Evolutionary conservation across 2,113 vertebrate species (phyloP).

Genomic region (Laticauda colubrina): DNA sequence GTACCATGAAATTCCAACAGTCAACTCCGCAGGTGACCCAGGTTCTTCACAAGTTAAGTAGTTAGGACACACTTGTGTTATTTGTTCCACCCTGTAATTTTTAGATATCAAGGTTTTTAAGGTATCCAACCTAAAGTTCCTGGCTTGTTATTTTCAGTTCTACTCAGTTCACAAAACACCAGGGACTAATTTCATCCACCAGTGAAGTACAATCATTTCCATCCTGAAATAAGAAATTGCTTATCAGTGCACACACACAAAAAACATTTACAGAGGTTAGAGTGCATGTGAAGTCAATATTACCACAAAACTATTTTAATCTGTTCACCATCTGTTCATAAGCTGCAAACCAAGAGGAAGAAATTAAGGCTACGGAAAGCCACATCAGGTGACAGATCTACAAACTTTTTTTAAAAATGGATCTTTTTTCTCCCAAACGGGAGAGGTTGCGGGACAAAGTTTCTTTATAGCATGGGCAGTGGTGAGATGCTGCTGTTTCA

Average conservation of each 20-base stretch:
- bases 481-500: too few relatives aligned
- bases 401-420: neutral
- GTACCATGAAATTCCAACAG: neutral
- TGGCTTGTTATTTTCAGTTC: slow-evolving; percentile 24
- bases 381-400: neutral
- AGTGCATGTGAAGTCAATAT: neutral
- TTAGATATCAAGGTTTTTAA: slow-evolving; percentile 6
- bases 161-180: neutral
- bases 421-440: too few relatives aligned
- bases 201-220: neutral
- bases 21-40: neutral
- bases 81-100: neutral
- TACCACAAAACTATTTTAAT: neutral
- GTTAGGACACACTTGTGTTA: neutral
- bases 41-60: neutral
- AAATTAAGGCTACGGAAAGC: neutral
- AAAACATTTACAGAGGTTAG: slow-evolving; percentile 1
- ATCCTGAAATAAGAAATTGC: rapidly evolving
- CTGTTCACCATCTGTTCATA: neutral
- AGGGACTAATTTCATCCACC: neutral
- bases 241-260: neutral
- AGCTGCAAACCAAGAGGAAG: slow-evolving; percentile 16
- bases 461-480: neutral
- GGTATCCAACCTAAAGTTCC: neutral
- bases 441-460: neutral